Evolutionary conservation across 2,888 invertebrate genomes (phyloP).

Genomic region (Plagodis dolabraria): DNA sequence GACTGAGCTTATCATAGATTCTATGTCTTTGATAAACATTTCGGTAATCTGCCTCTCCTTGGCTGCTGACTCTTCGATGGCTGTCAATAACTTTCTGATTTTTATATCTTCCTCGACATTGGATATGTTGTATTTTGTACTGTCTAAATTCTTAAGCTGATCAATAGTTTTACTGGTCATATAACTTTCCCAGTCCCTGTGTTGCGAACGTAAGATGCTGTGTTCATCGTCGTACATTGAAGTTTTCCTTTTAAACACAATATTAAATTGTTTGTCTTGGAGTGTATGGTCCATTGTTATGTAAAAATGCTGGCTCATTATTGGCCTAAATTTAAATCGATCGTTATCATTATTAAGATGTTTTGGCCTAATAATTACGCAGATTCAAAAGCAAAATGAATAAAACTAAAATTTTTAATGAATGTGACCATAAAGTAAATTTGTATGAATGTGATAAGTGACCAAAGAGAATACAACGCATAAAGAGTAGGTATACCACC

Average conservation of each 20-base stretch:
- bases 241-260: background rate
- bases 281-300: background rate
- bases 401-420: too few species aligned
- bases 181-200: background rate
- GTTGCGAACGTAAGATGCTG: background rate
- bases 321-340: too few species aligned
- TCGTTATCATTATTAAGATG: too few species aligned
- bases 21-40: conserved; percentile 51
- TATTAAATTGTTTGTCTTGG: background rate
- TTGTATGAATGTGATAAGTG: too few species aligned
- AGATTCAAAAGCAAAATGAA: too few species aligned
- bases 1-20: conserved; percentile 46
- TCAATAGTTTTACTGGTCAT: background rate
- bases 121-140: too few species aligned
- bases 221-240: background rate
- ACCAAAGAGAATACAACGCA: too few species aligned
- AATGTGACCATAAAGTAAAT: too few species aligned
- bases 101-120: conserved; percentile 1
- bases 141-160: background rate
- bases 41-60: conserved; percentile 46
- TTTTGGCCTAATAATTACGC: too few species aligned
- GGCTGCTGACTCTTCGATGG: conserved; percentile 21
- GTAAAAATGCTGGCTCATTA: background rate
- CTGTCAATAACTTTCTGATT: conserved; percentile 17
- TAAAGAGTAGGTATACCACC: too few species aligned